Evolutionary conservation across 2,797 vertebrate species (phyloP).

Genomic region (Myripristis jacobus): DNA sequence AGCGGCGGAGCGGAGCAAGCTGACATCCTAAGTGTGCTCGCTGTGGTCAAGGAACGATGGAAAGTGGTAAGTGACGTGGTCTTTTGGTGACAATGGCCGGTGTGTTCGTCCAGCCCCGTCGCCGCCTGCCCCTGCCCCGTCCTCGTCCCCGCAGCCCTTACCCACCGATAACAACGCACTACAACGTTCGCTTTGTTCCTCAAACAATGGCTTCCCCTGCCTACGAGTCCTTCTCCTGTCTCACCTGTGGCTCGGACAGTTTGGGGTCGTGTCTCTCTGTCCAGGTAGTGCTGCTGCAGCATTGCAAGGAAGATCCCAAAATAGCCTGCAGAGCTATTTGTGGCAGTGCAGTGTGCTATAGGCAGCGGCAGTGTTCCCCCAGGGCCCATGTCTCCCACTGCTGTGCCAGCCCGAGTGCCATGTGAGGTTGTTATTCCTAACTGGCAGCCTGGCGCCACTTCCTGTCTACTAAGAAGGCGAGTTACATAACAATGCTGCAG

Average conservation of each 20-base stretch:
- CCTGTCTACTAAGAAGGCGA: constrained; percentile 61
- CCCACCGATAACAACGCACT: constrained; percentile 34
- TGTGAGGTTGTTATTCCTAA: constrained; percentile 63
- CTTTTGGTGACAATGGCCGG: constrained; percentile 48
- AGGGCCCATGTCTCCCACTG: constrained; percentile 45
- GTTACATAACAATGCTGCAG: constrained; percentile 74
- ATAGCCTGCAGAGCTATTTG: constrained; percentile 70
- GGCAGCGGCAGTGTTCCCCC: constrained; percentile 51
- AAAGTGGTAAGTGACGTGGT: constrained; percentile 92
- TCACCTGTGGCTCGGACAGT: constrained; percentile 60
- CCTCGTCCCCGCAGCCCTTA: not conserved
- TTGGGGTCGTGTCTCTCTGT: constrained; percentile 52
- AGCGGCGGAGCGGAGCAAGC: constrained; percentile 94
- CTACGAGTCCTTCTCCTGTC: not conserved
- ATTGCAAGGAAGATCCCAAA: constrained; percentile 50
- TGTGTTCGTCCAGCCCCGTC: constrained; percentile 52
- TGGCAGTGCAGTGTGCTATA: constrained; percentile 62
- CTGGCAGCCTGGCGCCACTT: constrained; percentile 58
- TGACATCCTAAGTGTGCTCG: constrained; percentile 94
- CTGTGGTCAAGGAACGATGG: constrained; percentile 99
- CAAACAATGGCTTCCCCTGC: constrained; percentile 20
- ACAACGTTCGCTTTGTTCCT: constrained; percentile 53
- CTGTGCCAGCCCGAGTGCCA: constrained; percentile 47
- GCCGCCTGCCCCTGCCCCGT: constrained; percentile 49
- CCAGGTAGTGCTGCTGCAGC: constrained; percentile 58